Conservation (phyloP, 2,888 invertebrate genomes). For the Drosophila merina region DNA sequence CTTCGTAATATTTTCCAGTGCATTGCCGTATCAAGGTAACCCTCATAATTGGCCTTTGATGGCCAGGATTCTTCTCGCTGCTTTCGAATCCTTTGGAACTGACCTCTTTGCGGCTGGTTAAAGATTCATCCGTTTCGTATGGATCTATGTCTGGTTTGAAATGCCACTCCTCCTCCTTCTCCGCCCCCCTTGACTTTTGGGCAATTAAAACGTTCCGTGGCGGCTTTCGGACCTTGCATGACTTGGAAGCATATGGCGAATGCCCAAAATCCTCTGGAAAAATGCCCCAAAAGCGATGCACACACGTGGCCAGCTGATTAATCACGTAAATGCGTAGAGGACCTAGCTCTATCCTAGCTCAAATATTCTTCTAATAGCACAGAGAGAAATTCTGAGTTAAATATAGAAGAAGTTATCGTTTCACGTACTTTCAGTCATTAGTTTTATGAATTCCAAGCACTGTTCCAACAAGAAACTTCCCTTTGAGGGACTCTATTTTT, state of each 20-base stretch:
- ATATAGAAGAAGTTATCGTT: too few species aligned
- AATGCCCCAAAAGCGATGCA: constrained; percentile 34
- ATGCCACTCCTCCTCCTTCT: constrained; percentile 6
- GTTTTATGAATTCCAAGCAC: too few species aligned
- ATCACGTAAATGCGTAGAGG: constrained; percentile 75
- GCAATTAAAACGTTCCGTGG: constrained; percentile 62
- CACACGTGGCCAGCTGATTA: constrained; percentile 77
- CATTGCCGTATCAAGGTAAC: background rate
- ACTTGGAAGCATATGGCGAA: constrained; percentile 66
- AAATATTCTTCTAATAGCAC: background rate
- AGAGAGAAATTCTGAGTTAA: background rate
- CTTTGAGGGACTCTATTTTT: background rate
- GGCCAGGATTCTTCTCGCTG: background rate
- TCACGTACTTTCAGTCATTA: too few species aligned
- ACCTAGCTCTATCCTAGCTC: constrained; percentile 41
- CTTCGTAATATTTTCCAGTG: background rate
- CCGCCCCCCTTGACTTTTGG: constrained; percentile 7
- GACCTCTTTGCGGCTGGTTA: constrained; percentile 24
- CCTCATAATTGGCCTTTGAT: background rate
- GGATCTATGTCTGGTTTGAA: constrained; percentile 24
- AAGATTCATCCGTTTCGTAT: constrained; percentile 25
- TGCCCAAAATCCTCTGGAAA: constrained; percentile 22
- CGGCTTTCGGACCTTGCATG: constrained; percentile 65
- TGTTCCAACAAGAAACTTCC: too few species aligned
- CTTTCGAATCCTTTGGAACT: background rate